A percentile compares a stretch with the other conserved stretches of the same genome.
Conservation (phyloP, 2,113 vertebrate genomes). For the Oncorhynchus clarkii region DNA sequence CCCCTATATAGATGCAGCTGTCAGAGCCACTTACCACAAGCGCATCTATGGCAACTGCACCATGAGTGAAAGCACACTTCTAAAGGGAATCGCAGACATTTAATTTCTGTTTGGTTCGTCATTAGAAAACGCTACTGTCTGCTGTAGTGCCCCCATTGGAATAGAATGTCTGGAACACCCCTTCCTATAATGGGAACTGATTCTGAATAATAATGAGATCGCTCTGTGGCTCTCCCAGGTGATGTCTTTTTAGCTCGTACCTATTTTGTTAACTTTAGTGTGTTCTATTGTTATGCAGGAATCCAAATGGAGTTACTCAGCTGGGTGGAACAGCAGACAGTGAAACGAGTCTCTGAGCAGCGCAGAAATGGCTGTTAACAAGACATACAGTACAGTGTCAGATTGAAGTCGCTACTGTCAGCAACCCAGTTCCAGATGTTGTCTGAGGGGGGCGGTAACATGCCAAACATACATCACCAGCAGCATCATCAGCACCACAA, state of each 20-base stretch:
- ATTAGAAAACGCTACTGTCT: too few relatives aligned
- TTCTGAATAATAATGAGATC: too few relatives aligned
- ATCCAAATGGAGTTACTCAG: conserved; percentile 19
- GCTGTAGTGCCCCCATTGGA: too few relatives aligned
- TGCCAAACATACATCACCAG: not conserved
- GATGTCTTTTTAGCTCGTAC: too few relatives aligned
- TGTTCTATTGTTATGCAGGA: conserved; percentile 12
- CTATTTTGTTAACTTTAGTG: not conserved
- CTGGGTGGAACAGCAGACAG: not conserved
- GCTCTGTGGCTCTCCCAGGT: too few relatives aligned
- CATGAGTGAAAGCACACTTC: conserved; percentile 56
- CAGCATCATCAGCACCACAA: not conserved
- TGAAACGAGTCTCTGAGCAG: conserved; percentile 1
- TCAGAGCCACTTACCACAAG: conserved; percentile 73
- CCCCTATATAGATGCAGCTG: conserved; percentile 81
- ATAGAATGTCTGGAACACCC: too few relatives aligned
- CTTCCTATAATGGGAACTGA: too few relatives aligned
- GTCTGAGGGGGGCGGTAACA: not conserved
- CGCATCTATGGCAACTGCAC: conserved; percentile 82
- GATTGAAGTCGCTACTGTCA: not conserved
- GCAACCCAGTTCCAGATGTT: not conserved
- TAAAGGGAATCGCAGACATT: too few relatives aligned
- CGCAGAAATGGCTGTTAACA: not conserved
- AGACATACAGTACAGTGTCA: not conserved
- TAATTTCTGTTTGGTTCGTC: too few relatives aligned